Percentiles rank a stretch among this genome's conserved stretches.
These are phyloP conservation scores for Netelia melanura DNA, from an alignment of 2,888 invertebrate genomes.

Conservation along the genomic window DNA sequence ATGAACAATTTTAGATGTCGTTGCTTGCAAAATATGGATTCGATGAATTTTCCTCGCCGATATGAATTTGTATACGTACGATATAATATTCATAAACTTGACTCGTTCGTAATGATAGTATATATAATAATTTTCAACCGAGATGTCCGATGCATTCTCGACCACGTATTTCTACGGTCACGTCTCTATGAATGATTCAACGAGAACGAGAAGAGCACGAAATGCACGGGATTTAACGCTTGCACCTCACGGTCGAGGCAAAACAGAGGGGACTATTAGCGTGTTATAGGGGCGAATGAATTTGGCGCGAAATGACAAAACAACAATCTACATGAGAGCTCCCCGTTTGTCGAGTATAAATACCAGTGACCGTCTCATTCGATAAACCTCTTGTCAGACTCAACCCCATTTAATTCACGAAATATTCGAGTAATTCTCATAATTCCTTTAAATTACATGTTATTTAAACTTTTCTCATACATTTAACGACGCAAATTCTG, in stretches of 20 bases:
- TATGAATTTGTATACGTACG: conserved; percentile 32
- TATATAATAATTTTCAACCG: conserved; percentile 41
- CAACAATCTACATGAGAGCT: conserved; percentile 24
- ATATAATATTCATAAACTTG: conserved; percentile 71
- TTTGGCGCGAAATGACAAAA: conserved; percentile 67
- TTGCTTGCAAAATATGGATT: no score
- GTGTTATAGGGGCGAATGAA: conserved; percentile 73
- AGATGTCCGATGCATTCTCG: conserved; percentile 71
- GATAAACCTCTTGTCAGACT: not conserved
- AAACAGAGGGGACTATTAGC: conserved; percentile 73
- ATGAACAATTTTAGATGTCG: no score
- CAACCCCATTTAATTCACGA: no score
- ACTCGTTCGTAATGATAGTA: conserved; percentile 68
- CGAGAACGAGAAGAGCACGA: conserved; percentile 44
- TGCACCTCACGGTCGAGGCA: conserved; percentile 53
- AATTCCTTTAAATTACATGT: no score
- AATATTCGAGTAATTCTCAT: no score
- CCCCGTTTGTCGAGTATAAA: conserved; percentile 6
- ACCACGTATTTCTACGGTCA: conserved; percentile 68
- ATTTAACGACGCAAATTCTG: no score
- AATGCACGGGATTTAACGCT: conserved; percentile 32
- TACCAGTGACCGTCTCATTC: not conserved
- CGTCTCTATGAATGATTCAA: conserved; percentile 76
- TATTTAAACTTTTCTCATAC: no score
- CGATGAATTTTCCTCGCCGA: not conserved